Conservation (phyloP, 2,888 invertebrate species). For the Choristoneura rosaceana region DNA sequence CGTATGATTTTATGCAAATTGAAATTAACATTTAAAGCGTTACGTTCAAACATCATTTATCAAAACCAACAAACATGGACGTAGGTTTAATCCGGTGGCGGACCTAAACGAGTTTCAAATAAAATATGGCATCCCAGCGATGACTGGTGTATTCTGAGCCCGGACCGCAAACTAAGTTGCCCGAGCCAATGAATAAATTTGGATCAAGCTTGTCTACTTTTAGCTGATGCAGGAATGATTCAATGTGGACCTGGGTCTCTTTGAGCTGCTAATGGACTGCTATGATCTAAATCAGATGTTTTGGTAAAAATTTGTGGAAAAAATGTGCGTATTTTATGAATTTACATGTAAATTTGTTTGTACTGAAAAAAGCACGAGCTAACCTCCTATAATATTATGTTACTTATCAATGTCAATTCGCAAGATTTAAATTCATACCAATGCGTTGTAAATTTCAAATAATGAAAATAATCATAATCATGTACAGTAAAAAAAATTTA, state of each 20-base stretch:
- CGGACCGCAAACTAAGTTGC: constrained; percentile 46
- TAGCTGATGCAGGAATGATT: constrained; percentile 47
- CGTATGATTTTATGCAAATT: not conserved
- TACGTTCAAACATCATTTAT: constrained; percentile 13
- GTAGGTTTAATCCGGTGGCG: constrained; percentile 1
- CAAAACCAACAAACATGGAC: constrained; percentile 7
- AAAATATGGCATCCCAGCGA: constrained; percentile 18
- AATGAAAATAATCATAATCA: no score
- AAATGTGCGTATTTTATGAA: not conserved
- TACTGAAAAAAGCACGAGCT: no score
- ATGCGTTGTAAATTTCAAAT: no score
- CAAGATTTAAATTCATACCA: no score
- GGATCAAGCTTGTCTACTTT: constrained; percentile 45
- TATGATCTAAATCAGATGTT: not conserved
- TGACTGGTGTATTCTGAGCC: constrained; percentile 21
- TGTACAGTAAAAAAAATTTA: no score
- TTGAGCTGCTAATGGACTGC: constrained; percentile 4
- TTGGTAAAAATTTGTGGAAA: not conserved
- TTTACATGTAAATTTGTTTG: no score
- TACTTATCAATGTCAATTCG: no score
- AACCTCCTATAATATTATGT: no score
- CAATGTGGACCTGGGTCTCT: constrained; percentile 5
- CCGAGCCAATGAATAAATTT: constrained; percentile 62
- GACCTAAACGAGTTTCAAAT: constrained; percentile 8
- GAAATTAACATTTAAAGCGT: constrained; percentile 14